Evolutionary conservation across 2,113 vertebrate species (phyloP).

Genomic region (Hippopotamus amphibius): DNA sequence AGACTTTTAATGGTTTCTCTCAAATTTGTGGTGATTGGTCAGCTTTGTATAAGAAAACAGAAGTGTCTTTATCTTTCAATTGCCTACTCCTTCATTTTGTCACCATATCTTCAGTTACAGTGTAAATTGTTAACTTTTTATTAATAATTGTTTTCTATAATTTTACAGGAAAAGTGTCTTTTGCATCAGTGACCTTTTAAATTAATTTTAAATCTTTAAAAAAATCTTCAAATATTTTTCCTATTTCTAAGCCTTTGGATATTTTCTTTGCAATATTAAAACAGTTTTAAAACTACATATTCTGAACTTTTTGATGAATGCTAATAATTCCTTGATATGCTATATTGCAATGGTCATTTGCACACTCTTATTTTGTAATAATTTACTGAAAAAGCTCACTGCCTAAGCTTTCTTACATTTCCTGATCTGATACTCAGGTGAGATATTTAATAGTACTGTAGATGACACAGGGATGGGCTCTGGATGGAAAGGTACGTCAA

Average conservation of each 20-base stretch:
- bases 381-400: background rate
- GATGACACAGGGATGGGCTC: background rate
- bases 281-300: background rate
- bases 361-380: background rate
- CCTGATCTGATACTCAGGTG: background rate
- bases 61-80: background rate
- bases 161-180: background rate
- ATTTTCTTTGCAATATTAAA: background rate
- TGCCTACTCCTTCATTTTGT: background rate
- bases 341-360: background rate
- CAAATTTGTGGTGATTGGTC: background rate
- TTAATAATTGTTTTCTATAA: background rate
- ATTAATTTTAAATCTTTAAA: background rate
- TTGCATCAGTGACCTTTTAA: background rate
- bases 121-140: background rate
- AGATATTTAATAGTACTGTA: no score
- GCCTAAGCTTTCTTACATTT: background rate
- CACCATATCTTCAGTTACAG: background rate
- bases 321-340: background rate
- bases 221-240: background rate
- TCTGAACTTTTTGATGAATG: background rate
- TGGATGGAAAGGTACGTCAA: background rate
- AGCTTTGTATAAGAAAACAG: background rate
- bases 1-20: background rate
- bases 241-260: background rate